Evolutionary conservation across 2,888 invertebrate genomes (phyloP), one percentile per base, ranked within the genome.

Genomic region (Listrodromus nycthemerus): DNA sequence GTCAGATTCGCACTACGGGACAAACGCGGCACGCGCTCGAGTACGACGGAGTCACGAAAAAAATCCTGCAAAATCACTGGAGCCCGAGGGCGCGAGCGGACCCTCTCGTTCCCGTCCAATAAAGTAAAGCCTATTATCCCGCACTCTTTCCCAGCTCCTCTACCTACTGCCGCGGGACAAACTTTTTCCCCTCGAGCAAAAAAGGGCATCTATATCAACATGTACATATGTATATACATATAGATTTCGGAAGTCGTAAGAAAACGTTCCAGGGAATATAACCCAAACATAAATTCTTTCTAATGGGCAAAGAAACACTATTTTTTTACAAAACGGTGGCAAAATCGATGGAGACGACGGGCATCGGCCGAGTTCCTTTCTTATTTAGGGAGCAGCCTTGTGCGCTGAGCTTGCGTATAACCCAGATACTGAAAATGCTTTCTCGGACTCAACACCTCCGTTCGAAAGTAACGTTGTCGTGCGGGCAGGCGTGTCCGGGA

Each of bases 21-120:
- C 65, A 63, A 81, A 81, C 69, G 74, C 70, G 81, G 58, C 50
- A 78, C 74, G 69, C 77, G 70, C 78, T 48, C 30, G 71, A 37
- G 63, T 55, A 52, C 77, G 33, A 41, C 55, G 58, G 63, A 27
- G 16, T 8, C 24, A 50, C 58, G 67, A 81, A 37, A 81, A 84
- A 84, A 81, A 81, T 78, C 69, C 78, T 65, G 74, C 41, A 74
- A 45, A 37, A 70, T 77, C 61, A 71, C 75, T 41, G 50, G 21
- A 37, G 30, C 66, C 52, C 21, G 24, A 50, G 67, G 61, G 74
- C 61, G 70, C 71, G 24, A 37, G 41, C 21, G 21, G 41, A 66
- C 45, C 41, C 76, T 41, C 48, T 73, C 71, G 63, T 81, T 41
- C 52, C 41, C 61, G 52, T 82, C 52, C 71, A 66, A 83, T 84